Conservation (phyloP, 1,140 invertebrate genomes). For the Drosophila oshimai region DNA sequence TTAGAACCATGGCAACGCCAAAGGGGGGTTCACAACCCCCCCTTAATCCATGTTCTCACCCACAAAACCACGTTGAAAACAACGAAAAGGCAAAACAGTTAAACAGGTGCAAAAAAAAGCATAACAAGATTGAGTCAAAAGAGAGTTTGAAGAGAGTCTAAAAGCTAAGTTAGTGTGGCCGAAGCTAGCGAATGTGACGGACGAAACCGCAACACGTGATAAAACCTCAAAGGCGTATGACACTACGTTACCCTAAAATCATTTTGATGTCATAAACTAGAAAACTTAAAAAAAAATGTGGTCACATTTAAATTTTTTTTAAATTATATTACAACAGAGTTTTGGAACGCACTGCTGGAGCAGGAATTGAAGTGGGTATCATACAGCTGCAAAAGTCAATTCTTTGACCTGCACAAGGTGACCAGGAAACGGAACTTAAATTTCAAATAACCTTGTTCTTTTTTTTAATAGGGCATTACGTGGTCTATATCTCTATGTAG, state of each 20-base stretch:
- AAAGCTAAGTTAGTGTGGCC: slow-evolving; percentile 41
- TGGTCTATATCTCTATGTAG: neutral
- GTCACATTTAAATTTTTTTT: no score
- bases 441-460: no score
- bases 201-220: slow-evolving; percentile 58
- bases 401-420: neutral
- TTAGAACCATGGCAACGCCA: slow-evolving; percentile 50
- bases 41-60: neutral
- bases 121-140: slow-evolving; percentile 41
- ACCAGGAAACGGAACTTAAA: neutral
- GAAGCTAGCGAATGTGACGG: slow-evolving; percentile 4
- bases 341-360: no score
- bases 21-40: neutral
- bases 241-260: neutral
- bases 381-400: neutral
- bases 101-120: slow-evolving; percentile 75
- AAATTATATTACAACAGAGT: no score
- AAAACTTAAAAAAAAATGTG: neutral
- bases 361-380: neutral
- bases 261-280: neutral
- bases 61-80: slow-evolving; percentile 3
- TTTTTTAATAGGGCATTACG: no score
- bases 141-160: neutral
- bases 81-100: slow-evolving; percentile 62
- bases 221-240: slow-evolving; percentile 14